Evolutionary conservation across 2,888 invertebrate genomes (phyloP).

Genomic region (Campopleginae sp.): DNA sequence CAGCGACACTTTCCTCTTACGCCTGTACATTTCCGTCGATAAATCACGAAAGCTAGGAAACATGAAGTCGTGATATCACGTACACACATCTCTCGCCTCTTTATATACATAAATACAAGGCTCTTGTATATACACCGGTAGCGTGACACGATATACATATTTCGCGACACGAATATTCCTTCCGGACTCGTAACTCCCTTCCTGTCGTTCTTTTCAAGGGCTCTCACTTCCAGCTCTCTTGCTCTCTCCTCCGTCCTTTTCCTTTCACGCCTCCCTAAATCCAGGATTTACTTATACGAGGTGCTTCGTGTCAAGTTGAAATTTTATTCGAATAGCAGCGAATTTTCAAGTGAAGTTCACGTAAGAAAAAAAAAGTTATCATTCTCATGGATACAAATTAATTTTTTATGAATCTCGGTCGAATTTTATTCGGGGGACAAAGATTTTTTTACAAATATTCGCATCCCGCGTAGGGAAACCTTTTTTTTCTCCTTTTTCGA

Average conservation of each 20-base stretch:
- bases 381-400: neutral
- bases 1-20: constrained; percentile 25
- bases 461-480: too few relatives aligned
- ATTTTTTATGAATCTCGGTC: neutral
- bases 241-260: neutral
- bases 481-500: neutral
- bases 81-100: constrained; percentile 30
- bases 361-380: neutral
- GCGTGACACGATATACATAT: constrained; percentile 70
- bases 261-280: neutral
- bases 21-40: constrained; percentile 57
- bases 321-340: neutral
- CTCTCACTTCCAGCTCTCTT: constrained; percentile 15
- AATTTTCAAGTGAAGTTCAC: neutral
- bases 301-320: neutral
- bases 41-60: constrained; percentile 55
- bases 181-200: constrained; percentile 74
- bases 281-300: constrained; percentile 5
- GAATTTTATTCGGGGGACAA: neutral
- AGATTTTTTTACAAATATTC: neutral
- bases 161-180: constrained; percentile 78
- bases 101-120: constrained; percentile 16
- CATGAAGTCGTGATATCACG: constrained; percentile 49
- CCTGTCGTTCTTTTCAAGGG: constrained; percentile 71
- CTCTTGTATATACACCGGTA: constrained; percentile 32